Conservation (phyloP, 1,140 invertebrate genomes). For the Drosophila chauvacae region DNA sequence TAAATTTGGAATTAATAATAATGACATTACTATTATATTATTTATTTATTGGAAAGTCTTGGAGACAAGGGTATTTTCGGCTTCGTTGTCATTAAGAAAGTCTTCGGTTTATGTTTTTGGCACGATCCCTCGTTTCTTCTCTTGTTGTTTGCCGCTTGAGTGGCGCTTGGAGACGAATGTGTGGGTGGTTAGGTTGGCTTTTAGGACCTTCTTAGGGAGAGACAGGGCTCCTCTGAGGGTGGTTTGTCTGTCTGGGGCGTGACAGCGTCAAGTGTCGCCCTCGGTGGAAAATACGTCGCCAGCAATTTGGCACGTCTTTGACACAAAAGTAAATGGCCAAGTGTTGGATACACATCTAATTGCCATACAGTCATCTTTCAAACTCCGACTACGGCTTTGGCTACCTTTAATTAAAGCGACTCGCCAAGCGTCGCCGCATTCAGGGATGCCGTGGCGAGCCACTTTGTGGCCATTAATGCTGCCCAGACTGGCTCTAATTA, state of each 20-base stretch:
- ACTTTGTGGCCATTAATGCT: constrained; percentile 55
- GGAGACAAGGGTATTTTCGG: not conserved
- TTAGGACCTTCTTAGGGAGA: not conserved
- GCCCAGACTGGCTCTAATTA: constrained; percentile 49
- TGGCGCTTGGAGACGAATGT: constrained; percentile 46
- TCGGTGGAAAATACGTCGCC: constrained; percentile 34
- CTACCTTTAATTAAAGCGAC: constrained; percentile 53
- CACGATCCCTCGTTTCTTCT: constrained; percentile 20
- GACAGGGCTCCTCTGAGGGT: constrained; percentile 1
- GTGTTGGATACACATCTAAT: constrained; percentile 67
- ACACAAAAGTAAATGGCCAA: constrained; percentile 66
- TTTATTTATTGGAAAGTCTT: too few species aligned
- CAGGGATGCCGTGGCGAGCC: constrained; percentile 31
- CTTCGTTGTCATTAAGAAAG: not conserved
- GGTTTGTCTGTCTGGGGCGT: constrained; percentile 56
- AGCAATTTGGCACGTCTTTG: constrained; percentile 65
- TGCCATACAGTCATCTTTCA: constrained; percentile 43
- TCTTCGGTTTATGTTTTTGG: not conserved
- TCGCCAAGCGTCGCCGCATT: constrained; percentile 19
- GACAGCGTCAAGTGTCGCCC: constrained; percentile 61
- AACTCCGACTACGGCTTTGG: constrained; percentile 14
- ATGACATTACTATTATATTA: too few species aligned
- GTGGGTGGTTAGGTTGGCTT: constrained; percentile 7
- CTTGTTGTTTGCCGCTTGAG: constrained; percentile 47
- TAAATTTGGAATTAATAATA: too few species aligned